These are phyloP conservation scores for Etheostoma cragini DNA, from an alignment of 2,113 vertebrate genomes.

Conservation along the genomic window DNA sequence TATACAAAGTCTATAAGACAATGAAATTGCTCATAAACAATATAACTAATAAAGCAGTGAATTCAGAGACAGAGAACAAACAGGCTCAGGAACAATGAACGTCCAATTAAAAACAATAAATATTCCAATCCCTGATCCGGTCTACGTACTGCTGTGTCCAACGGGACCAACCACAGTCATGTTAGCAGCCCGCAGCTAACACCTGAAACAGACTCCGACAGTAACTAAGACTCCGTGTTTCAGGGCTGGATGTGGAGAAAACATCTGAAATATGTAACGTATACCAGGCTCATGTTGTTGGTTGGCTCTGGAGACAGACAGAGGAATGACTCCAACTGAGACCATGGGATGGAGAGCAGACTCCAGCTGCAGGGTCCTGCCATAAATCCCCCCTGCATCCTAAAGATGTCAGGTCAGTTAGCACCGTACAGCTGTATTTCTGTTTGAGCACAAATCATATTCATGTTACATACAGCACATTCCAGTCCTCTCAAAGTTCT, in stretches of 20 bases:
- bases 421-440: no score
- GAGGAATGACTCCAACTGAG: no score
- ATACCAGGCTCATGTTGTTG: no score
- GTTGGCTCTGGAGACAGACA: no score
- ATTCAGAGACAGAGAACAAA: background rate
- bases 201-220: background rate
- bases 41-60: background rate
- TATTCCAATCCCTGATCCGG: background rate
- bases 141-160: background rate
- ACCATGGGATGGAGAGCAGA: no score
- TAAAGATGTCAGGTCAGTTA: no score
- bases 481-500: no score
- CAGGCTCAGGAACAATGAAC: background rate
- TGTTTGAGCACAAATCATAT: no score
- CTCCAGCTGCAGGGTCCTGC: no score
- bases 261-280: background rate
- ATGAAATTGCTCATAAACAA: background rate
- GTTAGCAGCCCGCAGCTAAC: background rate
- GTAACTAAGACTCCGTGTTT: background rate
- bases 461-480: no score
- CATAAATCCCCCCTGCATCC: no score
- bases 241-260: background rate
- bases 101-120: slow-evolving; percentile 16
- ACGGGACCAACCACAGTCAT: background rate
- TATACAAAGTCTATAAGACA: slow-evolving; percentile 15